Conservation (phyloP, 2,113 vertebrate genomes). For the Noctilio leporinus region DNA sequence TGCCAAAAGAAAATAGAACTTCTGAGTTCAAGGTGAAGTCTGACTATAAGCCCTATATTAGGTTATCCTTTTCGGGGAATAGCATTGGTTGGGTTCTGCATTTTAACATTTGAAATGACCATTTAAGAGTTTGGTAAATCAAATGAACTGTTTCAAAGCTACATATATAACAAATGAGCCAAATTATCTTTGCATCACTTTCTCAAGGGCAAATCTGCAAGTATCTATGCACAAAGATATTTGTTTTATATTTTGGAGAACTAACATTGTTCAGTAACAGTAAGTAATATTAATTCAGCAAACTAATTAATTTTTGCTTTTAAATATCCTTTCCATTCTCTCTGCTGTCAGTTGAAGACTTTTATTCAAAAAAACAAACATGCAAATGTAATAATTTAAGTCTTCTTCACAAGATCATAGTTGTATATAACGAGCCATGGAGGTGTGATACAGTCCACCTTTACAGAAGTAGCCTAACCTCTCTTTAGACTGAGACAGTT, state of each 20-base stretch:
- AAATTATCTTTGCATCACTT: neutral
- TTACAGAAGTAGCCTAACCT: neutral
- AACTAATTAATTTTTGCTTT: neutral
- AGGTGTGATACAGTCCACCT: neutral
- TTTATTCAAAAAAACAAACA: neutral
- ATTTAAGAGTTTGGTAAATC: neutral
- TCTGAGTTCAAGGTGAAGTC: neutral
- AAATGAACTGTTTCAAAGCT: neutral
- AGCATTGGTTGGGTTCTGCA: neutral
- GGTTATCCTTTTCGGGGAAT: neutral
- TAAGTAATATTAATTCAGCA: neutral
- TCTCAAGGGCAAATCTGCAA: neutral
- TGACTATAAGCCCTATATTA: neutral
- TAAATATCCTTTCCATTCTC: neutral
- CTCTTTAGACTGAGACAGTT: neutral
- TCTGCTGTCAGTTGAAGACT: neutral
- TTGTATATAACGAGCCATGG: neutral
- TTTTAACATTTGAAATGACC: neutral
- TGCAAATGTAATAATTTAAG: neutral
- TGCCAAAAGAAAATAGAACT: neutral
- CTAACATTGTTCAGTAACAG: neutral
- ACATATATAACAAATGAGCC: neutral
- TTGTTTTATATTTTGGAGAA: neutral
- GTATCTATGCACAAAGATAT: neutral
- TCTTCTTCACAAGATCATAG: neutral